Evolutionary conservation across 2,113 vertebrate species (phyloP).

Genomic region (Cathartes aura): DNA sequence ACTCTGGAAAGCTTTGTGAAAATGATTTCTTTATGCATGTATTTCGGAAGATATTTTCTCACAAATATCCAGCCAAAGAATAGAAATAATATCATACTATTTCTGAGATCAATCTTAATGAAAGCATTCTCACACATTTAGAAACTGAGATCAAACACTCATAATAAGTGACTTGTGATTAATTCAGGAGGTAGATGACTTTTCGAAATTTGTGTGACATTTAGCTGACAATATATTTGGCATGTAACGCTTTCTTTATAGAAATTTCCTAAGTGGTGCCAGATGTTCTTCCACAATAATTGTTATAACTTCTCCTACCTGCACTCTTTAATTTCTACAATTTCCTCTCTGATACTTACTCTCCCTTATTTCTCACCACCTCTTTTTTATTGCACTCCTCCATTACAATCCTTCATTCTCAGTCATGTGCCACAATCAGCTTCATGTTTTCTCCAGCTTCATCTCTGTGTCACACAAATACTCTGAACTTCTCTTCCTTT

Average conservation of each 20-base stretch:
- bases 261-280: not conserved
- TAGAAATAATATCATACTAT: not conserved
- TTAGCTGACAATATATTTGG: not conserved
- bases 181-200: not conserved
- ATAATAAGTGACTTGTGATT: not conserved
- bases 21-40: not conserved
- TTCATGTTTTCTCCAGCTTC: not conserved
- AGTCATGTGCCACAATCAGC: fast-evolving
- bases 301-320: not conserved
- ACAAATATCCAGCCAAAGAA: not conserved
- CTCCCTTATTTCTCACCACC: not conserved
- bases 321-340: not conserved
- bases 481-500: not conserved
- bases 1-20: not conserved
- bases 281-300: not conserved
- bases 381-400: not conserved
- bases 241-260: not conserved
- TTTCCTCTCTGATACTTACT: not conserved
- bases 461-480: not conserved
- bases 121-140: not conserved
- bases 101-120: not conserved
- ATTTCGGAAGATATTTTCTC: not conserved
- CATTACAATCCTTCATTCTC: not conserved
- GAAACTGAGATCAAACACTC: not conserved
- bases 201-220: not conserved